Conservation (phyloP, 37 sponge, comb jelly and placozoan genomes). For the Tethya wilhelma region DNA sequence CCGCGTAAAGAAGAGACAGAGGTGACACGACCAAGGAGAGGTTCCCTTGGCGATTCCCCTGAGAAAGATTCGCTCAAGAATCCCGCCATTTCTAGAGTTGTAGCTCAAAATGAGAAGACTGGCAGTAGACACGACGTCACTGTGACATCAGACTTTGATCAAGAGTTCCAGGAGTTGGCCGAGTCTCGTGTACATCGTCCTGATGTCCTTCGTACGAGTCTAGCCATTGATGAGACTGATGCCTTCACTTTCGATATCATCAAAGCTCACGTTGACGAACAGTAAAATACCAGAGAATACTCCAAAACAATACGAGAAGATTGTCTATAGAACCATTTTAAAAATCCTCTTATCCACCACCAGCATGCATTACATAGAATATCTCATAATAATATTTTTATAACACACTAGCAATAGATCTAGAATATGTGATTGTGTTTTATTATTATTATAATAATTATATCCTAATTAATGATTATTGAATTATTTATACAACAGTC, state of each 20-base stretch:
- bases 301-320: no score
- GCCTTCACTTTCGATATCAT: constrained; percentile 35
- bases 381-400: no score
- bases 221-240: constrained; percentile 14
- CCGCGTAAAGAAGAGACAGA: constrained; percentile 16
- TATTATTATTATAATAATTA: no score
- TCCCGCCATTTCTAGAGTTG: constrained; percentile 32
- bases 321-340: no score
- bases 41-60: constrained; percentile 38
- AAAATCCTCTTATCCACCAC: no score
- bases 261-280: constrained; percentile 25
- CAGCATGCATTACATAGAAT: no score
- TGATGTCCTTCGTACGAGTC: constrained; percentile 29
- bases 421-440: no score
- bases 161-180: constrained; percentile 54
- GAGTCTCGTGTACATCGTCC: constrained; percentile 1
- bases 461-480: no score
- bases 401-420: no score
- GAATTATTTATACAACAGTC: no score
- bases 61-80: neutral
- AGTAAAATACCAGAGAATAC: no score
- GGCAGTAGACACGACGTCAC: constrained; percentile 78
- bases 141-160: constrained; percentile 71
- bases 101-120: constrained; percentile 42
- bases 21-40: constrained; percentile 14